phyloP scores from a whole-genome alignment of 2,888 invertebrate genomes.

The Leptopilina myrica region DNA sequence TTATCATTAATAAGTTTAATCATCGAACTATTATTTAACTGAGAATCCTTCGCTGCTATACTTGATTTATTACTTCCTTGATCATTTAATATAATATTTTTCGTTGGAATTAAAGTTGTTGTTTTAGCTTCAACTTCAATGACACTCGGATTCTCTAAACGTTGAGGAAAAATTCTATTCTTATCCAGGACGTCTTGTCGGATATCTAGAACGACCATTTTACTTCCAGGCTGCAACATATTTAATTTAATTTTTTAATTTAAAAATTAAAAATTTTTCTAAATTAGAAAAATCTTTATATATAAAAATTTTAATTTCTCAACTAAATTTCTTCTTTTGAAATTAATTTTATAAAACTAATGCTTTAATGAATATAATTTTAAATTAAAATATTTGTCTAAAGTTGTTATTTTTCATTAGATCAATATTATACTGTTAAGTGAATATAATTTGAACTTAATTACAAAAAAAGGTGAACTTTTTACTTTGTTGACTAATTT shows the following conservation, averaged over 20 bases:
- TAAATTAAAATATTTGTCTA: no score
- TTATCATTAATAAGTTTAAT: neutral
- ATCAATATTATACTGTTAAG: no score
- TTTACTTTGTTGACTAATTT: slow-evolving; percentile 62
- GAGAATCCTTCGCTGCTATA: slow-evolving; percentile 9
- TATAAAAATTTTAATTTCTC: no score
- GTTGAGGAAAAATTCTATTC: slow-evolving; percentile 67
- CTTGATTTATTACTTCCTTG: slow-evolving; percentile 1
- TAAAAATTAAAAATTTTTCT: no score
- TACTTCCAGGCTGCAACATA: slow-evolving; percentile 64
- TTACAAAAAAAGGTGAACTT: neutral
- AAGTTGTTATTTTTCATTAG: no score
- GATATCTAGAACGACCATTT: slow-evolving; percentile 68
- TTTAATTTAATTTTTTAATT: no score
- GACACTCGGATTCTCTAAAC: slow-evolving; percentile 69
- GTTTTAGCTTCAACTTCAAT: slow-evolving; percentile 48
- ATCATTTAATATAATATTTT: slow-evolving; percentile 12
- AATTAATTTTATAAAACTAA: no score
- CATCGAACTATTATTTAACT: slow-evolving; percentile 16
- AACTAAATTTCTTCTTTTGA: no score
- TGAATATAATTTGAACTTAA: no score
- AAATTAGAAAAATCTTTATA: no score
- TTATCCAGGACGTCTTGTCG: slow-evolving; percentile 68
- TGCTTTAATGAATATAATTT: no score
- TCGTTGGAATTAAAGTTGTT: neutral